Percentiles rank a stretch among this genome's conserved stretches.
phyloP scores from a whole-genome alignment of 1,140 invertebrate species.

The Danaus plexippus region DNA sequence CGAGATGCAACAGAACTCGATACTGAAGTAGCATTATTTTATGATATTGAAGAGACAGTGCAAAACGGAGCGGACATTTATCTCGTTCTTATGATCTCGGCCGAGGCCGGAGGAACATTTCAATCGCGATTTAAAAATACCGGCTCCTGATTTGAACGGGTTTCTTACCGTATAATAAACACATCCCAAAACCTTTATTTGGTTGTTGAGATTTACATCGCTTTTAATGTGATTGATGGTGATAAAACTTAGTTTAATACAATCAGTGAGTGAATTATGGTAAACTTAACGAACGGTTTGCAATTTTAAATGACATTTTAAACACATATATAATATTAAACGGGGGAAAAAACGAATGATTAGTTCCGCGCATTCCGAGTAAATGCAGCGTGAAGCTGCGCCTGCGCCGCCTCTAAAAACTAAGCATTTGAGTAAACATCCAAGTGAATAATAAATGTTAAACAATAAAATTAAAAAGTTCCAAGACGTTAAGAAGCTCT shows the following conservation, averaged over 20 bases:
- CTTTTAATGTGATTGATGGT: constrained; percentile 6
- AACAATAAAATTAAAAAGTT: constrained; percentile 35
- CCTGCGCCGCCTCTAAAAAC: constrained; percentile 27
- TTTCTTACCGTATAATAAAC: constrained; percentile 27
- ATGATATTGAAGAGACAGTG: constrained; percentile 47
- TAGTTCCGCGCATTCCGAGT: constrained; percentile 28
- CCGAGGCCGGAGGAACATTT: constrained; percentile 37
- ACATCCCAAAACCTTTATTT: constrained; percentile 18
- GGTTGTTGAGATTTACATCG: not conserved
- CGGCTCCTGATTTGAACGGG: constrained; percentile 38
- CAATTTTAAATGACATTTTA: not conserved
- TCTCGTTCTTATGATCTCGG: constrained; percentile 38
- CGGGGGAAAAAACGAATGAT: constrained; percentile 28
- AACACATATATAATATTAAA: constrained; percentile 19
- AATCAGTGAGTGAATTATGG: no score
- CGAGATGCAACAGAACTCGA: constrained; percentile 36
- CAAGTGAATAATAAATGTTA: constrained; percentile 39
- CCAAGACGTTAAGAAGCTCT: constrained; percentile 53
- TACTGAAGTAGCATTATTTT: constrained; percentile 30
- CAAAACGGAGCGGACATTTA: constrained; percentile 36
- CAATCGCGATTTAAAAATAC: constrained; percentile 53
- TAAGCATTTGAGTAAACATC: constrained; percentile 21
- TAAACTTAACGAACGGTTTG: no score
- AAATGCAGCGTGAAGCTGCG: constrained; percentile 46
- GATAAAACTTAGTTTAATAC: constrained; percentile 5